Evolutionary conservation across 1,140 invertebrate genomes (phyloP).

Genomic region (Chironomus tepperi): DNA sequence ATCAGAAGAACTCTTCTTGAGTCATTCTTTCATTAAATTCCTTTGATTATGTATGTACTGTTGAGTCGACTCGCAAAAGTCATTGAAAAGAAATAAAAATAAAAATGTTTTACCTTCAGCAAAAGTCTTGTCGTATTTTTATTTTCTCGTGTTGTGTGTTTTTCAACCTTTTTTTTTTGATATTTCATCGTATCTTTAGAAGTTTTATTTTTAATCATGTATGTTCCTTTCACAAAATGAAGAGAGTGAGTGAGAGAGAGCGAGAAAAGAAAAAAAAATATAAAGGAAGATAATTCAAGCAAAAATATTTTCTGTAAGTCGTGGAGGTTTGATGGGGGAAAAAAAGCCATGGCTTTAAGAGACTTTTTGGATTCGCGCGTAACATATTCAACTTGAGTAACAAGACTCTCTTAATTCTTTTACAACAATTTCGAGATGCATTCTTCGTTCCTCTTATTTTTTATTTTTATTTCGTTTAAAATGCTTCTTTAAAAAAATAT

Average conservation of each 20-base stretch:
- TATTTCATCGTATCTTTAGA: neutral
- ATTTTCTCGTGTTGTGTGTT: neutral
- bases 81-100: neutral
- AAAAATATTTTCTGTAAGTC: no score
- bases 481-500: neutral
- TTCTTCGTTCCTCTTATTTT: neutral
- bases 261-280: no score
- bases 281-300: no score
- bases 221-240: neutral
- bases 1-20: no score
- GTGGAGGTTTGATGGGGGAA: no score
- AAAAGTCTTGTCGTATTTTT: slow-evolving; percentile 6
- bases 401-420: neutral
- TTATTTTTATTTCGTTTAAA: neutral
- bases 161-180: neutral
- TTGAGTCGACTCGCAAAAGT: neutral
- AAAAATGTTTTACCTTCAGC: neutral
- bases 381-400: neutral
- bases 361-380: neutral
- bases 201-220: slow-evolving; percentile 9
- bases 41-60: no score
- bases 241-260: no score
- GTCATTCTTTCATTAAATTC: no score
- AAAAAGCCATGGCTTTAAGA: neutral
- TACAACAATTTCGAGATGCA: neutral